A percentile compares a stretch with the other conserved stretches of the same genome.
Evolutionary conservation across 2,888 invertebrate genomes (phyloP).

Genomic region (Phaonia tiefii): DNA sequence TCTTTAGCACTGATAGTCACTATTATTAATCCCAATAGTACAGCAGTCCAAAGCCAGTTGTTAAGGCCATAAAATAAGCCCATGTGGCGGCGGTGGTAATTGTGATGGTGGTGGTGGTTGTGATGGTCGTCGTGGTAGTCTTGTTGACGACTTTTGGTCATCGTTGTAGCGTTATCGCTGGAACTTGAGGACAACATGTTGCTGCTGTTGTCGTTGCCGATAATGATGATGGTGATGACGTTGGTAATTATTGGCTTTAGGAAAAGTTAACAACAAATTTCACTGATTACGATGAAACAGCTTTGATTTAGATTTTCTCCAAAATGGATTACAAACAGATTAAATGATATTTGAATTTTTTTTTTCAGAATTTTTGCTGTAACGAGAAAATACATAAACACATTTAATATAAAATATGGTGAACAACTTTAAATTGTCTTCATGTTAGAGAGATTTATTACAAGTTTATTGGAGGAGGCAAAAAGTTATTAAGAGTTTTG

Average conservation of each 20-base stretch:
- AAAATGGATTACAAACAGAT: not conserved
- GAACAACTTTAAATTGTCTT: no score
- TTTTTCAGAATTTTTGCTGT: not conserved
- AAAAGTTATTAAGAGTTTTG: not conserved
- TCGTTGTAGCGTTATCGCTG: constrained; percentile 9
- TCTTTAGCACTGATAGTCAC: constrained; percentile 63
- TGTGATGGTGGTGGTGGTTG: constrained; percentile 55
- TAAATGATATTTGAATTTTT: not conserved
- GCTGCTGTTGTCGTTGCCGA: constrained; percentile 6
- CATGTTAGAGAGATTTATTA: constrained; percentile 5
- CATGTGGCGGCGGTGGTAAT: constrained; percentile 58
- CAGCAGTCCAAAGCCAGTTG: constrained; percentile 65
- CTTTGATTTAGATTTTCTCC: not conserved
- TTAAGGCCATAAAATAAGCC: constrained; percentile 63
- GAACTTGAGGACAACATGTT: constrained; percentile 33
- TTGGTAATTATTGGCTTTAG: not conserved
- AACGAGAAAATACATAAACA: not conserved
- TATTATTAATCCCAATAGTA: constrained; percentile 67
- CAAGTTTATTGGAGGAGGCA: not conserved
- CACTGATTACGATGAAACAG: not conserved
- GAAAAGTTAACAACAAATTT: not conserved
- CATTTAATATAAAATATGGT: not conserved
- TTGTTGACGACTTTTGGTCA: constrained; percentile 5
- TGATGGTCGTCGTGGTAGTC: constrained; percentile 47
- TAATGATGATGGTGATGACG: not conserved